Base-by-base conservation (phyloP, 2,888 invertebrate genomes). In the Metacarcinus magister region DNA sequence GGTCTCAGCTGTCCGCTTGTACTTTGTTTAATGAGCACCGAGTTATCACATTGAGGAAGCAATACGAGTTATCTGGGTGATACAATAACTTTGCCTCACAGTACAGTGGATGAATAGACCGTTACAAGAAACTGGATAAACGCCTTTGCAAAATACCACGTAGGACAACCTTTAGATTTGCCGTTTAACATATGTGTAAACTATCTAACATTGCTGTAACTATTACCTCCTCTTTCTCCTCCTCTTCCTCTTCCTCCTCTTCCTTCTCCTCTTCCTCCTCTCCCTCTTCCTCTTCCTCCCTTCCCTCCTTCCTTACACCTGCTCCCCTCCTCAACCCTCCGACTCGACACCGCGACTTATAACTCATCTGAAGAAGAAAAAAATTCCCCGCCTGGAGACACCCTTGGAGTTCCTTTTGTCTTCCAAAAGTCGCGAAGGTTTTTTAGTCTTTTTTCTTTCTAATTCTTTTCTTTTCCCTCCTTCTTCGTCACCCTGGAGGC, bases 401-500 rank as follows among this genome's bases (percentile, higher is more conserved):
- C 82, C 32, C 32, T 82, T 7, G 32, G 16, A 28, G 13, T 82
- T 82, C 32, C 32, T 82, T 82, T 82, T 82, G 13, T 82, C 82
- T 82, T 16, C 32, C 32, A 82, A 16, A 82, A 82, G 10, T 82
- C 32, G 32, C 82, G 32, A 13, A 82, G 2, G 8, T 82, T 32
- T 82, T 82, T 82, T 32, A 8, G 28, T 28, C 7, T 28, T 82
- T 92, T 28, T 54, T 16, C 54, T 54, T 48, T 13, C 28, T 54
- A 39, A 39, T 91, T 91, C 91, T 44, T 91, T 91, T 19, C 23
- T 46, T 23, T 44, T 91, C 93, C n/a, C 67, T 28, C 44, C 39
- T 67, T 67, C 67, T 23, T 87, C 82, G 28, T 46, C 94, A 54
- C 67, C 90, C 60, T 48, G 28, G 46, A 32, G 92, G 60, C 16